Conservation (phyloP, 2,113 vertebrate species). For the Diphyllodes magnificus region DNA sequence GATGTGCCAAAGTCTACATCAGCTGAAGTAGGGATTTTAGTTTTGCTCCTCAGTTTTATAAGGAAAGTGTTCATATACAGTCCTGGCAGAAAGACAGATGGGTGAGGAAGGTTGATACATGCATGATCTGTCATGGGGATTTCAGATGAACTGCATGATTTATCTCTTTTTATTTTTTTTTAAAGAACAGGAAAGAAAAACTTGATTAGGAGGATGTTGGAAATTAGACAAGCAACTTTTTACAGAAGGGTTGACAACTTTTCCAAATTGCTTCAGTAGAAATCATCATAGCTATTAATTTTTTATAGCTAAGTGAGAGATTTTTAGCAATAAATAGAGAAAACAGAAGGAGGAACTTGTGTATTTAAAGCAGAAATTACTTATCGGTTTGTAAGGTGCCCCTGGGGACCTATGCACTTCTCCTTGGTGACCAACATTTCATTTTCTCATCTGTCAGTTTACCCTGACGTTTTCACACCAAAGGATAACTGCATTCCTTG, state of each 20-base stretch:
- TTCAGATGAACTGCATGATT: not conserved
- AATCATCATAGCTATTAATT: constrained; percentile 24
- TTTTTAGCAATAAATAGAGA: not conserved
- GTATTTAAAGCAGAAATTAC: not conserved
- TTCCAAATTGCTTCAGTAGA: constrained; percentile 1
- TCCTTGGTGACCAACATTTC: not conserved
- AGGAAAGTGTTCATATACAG: not conserved
- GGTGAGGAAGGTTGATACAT: not conserved
- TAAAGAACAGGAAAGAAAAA: not conserved
- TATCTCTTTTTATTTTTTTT: not conserved
- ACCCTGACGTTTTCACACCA: not conserved
- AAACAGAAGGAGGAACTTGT: not conserved
- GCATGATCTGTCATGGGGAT: not conserved
- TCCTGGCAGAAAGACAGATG: not conserved
- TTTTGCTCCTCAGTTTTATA: not conserved
- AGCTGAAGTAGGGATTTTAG: not conserved
- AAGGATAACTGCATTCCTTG: not conserved
- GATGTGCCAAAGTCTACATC: not conserved
- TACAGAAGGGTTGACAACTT: not conserved
- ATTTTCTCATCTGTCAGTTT: not conserved
- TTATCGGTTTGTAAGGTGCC: not conserved
- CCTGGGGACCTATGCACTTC: not conserved
- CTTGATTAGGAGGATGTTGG: constrained; percentile 7
- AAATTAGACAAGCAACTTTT: constrained; percentile 23
- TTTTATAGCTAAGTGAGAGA: constrained; percentile 6